Conservation (phyloP, 2,797 vertebrate species). For the Chloroceryle inda region DNA sequence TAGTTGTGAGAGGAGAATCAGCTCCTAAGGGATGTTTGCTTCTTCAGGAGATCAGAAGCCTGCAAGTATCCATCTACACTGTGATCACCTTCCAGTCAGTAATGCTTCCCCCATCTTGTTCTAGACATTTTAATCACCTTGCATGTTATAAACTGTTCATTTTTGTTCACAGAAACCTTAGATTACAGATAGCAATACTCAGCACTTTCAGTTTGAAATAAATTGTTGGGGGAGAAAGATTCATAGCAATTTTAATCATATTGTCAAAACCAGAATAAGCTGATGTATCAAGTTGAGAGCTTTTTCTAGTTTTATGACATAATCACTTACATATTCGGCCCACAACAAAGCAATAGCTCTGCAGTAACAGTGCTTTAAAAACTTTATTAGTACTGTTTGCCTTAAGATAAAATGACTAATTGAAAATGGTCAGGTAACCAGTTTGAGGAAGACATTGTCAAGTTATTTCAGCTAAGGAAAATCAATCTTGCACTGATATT, state of each 20-base stretch:
- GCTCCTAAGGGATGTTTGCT: not conserved
- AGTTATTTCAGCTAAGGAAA: slow-evolving; percentile 1
- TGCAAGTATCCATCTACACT: not conserved
- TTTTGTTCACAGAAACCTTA: not conserved
- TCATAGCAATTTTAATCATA: slow-evolving; percentile 58
- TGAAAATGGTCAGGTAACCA: slow-evolving; percentile 49
- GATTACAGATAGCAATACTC: not conserved
- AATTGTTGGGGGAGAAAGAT: slow-evolving; percentile 11
- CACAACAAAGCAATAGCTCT: slow-evolving; percentile 34
- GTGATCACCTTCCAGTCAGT: not conserved
- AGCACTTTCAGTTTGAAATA: not conserved
- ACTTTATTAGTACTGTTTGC: slow-evolving; percentile 29
- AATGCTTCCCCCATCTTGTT: not conserved
- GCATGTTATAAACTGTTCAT: not conserved
- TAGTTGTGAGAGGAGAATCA: not conserved
- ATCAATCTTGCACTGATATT: not conserved
- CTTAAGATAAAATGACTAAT: slow-evolving; percentile 68
- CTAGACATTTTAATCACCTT: not conserved
- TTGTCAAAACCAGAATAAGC: slow-evolving; percentile 69
- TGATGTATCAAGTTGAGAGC: slow-evolving; percentile 59
- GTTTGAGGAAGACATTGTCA: slow-evolving; percentile 21
- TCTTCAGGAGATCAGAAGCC: not conserved
- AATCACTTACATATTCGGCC: slow-evolving; percentile 50
- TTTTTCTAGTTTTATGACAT: slow-evolving; percentile 53
- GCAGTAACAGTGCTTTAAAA: slow-evolving; percentile 39